Evolutionary conservation across 2,113 vertebrate genomes (phyloP), one percentile per base, ranked within the genome.

Genomic region (Oncorhynchus masou): DNA sequence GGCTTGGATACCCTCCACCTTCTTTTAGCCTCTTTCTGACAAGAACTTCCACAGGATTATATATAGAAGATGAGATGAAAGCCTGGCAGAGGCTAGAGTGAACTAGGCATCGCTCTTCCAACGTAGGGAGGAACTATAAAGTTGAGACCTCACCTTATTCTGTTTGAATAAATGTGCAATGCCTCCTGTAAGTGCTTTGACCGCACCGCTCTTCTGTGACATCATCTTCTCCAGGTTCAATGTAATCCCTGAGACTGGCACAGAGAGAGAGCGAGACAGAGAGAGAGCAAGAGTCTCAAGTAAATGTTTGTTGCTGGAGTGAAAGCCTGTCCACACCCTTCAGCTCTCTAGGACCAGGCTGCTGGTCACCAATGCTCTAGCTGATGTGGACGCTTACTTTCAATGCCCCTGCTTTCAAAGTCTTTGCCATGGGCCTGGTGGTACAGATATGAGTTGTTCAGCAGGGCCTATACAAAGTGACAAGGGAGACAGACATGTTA

Each of bases 181-280:
- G 85, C 98, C 98, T 81, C 96, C 95, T 2, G 98, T 99, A 81
- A 99, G 86, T 1, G 98, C 95, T 85, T 97, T 99, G 3, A 99
- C 98, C 2, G 98, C 97, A 6, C 94, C 94, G 12, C 92, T 97
- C 92, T 99, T 99, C 93, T 99, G 98, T 48, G 96, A 95, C 98
- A 99, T 99, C 98, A 99, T 99, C 92, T 99, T 99, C 86, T 99
- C 98, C 66, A 99, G 94, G 91, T 99, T 99, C 89, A 99, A 86
- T 20, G 91, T 92, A 82, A 99, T 74, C 81, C 96, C 98, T 78
- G 95, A 85, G 86, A 99, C 97, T 99, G 79, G 5, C 13, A 54
- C 51, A 54, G 51, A 54, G 3, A 54, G 9, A 45, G 9, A 45
- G 39, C 0, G 39, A 2, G 39, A 34, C 31, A 34, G 31, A 45